phyloP scores from a whole-genome alignment of 2,888 invertebrate genomes.

The Torymus aiolomorphi region DNA sequence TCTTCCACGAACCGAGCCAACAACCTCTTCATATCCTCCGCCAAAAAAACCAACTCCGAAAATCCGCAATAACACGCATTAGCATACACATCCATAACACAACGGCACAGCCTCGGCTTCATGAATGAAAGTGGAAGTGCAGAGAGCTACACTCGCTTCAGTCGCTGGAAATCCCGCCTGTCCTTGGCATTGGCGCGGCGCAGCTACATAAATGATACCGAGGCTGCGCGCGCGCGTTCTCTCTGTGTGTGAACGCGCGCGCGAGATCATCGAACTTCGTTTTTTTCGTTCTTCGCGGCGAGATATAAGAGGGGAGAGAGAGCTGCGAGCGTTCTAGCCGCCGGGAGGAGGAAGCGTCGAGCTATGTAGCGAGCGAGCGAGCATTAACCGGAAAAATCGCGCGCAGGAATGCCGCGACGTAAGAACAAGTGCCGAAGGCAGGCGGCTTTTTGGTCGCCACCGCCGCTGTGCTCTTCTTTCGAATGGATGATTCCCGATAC shows the following conservation, averaged over 20 bases:
- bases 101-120: background rate
- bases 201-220: slow-evolving; percentile 21
- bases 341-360: background rate
- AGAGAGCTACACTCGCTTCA: slow-evolving; percentile 3
- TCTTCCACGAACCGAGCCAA: no score
- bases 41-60: no score
- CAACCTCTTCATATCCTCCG: no score
- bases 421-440: no score
- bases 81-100: no score
- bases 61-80: no score
- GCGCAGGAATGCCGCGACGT: slow-evolving; percentile 39
- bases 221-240: background rate
- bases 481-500: no score
- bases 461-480: no score
- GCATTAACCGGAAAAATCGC: slow-evolving; percentile 53
- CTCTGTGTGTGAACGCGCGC: background rate
- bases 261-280: slow-evolving; percentile 42
- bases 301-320: slow-evolving; percentile 1
- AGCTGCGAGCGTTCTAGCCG: background rate
- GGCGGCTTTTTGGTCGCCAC: no score
- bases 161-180: slow-evolving; percentile 48
- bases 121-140: slow-evolving; percentile 51
- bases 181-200: slow-evolving; percentile 45
- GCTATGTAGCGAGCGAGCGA: background rate
- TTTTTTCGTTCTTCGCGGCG: slow-evolving; percentile 5